Percentiles rank a stretch among this genome's conserved stretches.
Conservation (phyloP, 1,140 invertebrate genomes). For the Sycobia sp. region DNA sequence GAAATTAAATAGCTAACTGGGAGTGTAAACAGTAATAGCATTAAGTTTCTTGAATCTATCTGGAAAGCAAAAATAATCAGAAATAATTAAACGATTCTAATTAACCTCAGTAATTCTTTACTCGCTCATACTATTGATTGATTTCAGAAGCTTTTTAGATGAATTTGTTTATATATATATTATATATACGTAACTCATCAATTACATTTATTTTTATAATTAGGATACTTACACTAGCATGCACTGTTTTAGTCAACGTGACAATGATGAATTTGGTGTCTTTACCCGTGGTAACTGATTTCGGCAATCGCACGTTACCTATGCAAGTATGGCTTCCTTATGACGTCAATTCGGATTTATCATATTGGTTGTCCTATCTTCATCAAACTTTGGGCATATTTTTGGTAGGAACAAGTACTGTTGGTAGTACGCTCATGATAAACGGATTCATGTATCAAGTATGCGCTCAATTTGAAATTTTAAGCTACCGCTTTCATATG, state of each 20-base stretch:
- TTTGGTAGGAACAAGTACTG: background rate
- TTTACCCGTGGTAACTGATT: background rate
- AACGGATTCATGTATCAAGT: conserved; percentile 17
- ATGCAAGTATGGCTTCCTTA: conserved; percentile 18
- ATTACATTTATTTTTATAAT: too few species aligned
- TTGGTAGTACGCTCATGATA: conserved; percentile 14
- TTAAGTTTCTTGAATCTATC: too few species aligned
- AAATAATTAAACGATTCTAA: too few species aligned
- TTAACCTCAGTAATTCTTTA: too few species aligned
- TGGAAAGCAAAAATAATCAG: too few species aligned
- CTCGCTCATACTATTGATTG: too few species aligned
- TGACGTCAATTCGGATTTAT: background rate
- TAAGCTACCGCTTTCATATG: background rate
- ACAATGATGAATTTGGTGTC: conserved; percentile 5
- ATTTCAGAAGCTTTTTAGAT: too few species aligned
- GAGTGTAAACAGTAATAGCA: too few species aligned
- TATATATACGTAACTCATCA: too few species aligned
- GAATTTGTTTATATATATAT: too few species aligned
- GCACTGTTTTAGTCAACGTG: conserved; percentile 5
- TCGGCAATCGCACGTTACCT: background rate
- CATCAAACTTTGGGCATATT: conserved; percentile 13
- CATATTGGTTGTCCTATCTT: conserved; percentile 4
- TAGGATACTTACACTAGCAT: conserved; percentile 8
- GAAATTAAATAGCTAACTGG: too few species aligned
- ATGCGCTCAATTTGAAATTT: conserved; percentile 16